phyloP scores from a whole-genome alignment of 2,113 vertebrate genomes.

The Oryzias javanicus region DNA sequence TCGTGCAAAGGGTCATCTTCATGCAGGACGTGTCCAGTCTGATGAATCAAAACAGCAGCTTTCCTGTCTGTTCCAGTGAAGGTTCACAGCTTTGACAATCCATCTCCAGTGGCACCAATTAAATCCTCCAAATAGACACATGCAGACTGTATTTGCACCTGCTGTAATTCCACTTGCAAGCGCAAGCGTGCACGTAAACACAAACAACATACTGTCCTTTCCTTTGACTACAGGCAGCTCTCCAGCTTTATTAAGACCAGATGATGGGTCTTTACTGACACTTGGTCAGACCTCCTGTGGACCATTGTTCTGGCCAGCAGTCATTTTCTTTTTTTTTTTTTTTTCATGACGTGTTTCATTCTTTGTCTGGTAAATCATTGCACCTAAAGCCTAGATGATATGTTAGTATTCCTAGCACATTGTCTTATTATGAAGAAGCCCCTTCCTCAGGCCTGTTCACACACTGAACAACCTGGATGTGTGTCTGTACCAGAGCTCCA shows the following conservation, averaged over 20 bases:
- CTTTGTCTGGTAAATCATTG: conserved; percentile 62
- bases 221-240: conserved; percentile 31
- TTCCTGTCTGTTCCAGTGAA: conserved; percentile 34
- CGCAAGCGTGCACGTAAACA: not conserved
- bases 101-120: conserved; percentile 48
- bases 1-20: conserved; percentile 12
- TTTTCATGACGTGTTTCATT: conserved; percentile 53
- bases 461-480: conserved; percentile 29
- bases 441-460: conserved; percentile 19
- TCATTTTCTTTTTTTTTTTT: conserved; percentile 21
- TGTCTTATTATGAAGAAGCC: conserved; percentile 30
- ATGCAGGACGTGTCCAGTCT: conserved; percentile 21
- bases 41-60: conserved; percentile 44
- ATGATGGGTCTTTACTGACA: conserved; percentile 38
- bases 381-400: conserved; percentile 56
- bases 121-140: conserved; percentile 36
- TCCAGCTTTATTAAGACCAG: conserved; percentile 36
- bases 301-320: conserved; percentile 37
- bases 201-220: not conserved
- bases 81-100: conserved; percentile 45
- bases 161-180: not conserved
- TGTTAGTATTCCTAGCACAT: conserved; percentile 36
- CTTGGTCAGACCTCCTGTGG: conserved; percentile 36
- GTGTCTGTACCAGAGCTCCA: conserved; percentile 9
- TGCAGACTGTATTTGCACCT: conserved; percentile 27